phyloP scores from a whole-genome alignment of 1,140 invertebrate species.

The Drosophila bipectinata region DNA sequence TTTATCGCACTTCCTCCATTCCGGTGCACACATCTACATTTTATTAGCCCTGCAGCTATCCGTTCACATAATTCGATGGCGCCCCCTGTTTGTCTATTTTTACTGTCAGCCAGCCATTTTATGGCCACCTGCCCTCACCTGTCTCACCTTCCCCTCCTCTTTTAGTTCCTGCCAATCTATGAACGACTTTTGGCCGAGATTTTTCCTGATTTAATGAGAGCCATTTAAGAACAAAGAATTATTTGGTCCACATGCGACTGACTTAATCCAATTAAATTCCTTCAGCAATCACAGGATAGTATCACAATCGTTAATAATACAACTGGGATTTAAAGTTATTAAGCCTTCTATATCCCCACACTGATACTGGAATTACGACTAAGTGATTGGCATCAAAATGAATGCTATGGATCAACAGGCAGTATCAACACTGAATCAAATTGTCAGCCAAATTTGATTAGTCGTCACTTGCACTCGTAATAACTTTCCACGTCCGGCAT shows the following conservation, averaged over 20 bases:
- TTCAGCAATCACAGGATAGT: not conserved
- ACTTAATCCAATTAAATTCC: not conserved
- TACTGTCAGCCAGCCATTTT: constrained; percentile 42
- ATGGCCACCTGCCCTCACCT: constrained; percentile 19
- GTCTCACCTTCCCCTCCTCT: not conserved
- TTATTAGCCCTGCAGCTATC: constrained; percentile 54
- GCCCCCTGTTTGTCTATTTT: constrained; percentile 49
- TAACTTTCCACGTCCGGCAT: constrained; percentile 10
- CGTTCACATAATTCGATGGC: constrained; percentile 55
- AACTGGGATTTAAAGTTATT: not conserved
- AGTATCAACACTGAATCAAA: constrained; percentile 48
- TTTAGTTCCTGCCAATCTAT: not conserved
- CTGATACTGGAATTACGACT: constrained; percentile 12
- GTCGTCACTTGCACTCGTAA: constrained; percentile 39
- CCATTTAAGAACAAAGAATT: not conserved
- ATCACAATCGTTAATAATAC: not conserved
- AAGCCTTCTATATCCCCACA: not conserved
- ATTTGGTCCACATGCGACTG: not conserved
- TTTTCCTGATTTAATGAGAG: constrained; percentile 34
- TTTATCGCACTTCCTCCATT: constrained; percentile 33
- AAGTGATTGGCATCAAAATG: constrained; percentile 21
- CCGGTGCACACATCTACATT: constrained; percentile 46
- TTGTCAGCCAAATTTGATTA: constrained; percentile 55
- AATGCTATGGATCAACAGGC: constrained; percentile 44
- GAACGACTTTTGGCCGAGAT: constrained; percentile 2